Base-by-base conservation (phyloP, 2,797 vertebrate species). In the Sandelia bainsii region DNA sequence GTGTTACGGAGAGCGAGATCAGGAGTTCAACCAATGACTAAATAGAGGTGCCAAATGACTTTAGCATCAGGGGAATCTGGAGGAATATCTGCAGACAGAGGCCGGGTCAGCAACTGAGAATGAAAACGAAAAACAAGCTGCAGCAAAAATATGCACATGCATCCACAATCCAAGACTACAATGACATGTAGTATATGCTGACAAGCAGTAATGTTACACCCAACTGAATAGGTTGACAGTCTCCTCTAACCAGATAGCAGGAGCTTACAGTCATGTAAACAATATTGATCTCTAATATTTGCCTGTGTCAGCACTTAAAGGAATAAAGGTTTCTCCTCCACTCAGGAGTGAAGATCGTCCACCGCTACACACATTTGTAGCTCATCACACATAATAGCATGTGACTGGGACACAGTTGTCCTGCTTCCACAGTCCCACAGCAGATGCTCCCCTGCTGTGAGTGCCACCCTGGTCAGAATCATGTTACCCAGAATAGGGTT, bases 361-460 rank as follows among this genome's bases (percentile, higher is more conserved):
- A 8, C 74, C 10, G 8, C 52, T 14, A 2, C 66, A 51, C 61
- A 23, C 51, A 79, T 71, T 72, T 72, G 71, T 62, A 45, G 45
- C 79, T 78, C 83, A 48, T 91, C 91, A 83, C 58, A 79, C 54
- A 62, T 91, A 87, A 92, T 75, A 71, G 52, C 76, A 80, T 90
- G 81, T 87, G 90, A 92, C 85, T 75, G 88, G 62, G 78, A 79
- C 84, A 42, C 87, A 87, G 89, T 91, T 81, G 85, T 88, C 87
- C 86, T 68, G 86, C 77, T 46, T 75, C 79, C 83, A 71, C 75
- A 58, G 71, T 82, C 86, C 82, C 80, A 72, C 70, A 86, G 85
- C 92, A 93, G 90, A 94, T 93, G 92, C 90, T 90, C 77, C 79
- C 85, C 84, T 81, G 86, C 85, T 83, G 81, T 58, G 79, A 69